A percentile compares a stretch with the other conserved stretches of the same genome.
Evolutionary conservation across 2,797 vertebrate species (phyloP).

Genomic region (Sciurus carolinensis): DNA sequence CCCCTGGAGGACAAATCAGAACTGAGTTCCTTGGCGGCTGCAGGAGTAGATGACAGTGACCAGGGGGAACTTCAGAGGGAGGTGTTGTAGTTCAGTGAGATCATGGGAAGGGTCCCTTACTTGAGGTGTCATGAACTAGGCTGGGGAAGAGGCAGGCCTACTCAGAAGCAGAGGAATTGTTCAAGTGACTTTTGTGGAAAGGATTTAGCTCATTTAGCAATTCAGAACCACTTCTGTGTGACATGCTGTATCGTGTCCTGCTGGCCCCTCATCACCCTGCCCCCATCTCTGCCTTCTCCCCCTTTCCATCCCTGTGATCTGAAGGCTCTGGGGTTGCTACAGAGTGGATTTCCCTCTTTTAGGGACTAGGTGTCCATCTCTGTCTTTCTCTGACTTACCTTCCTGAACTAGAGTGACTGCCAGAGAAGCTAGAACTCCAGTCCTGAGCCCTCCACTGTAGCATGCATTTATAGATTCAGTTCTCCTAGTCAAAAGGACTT

Average conservation of each 20-base stretch:
- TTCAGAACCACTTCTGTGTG: not conserved
- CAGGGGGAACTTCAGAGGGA: conserved; percentile 1
- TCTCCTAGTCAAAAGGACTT: not conserved
- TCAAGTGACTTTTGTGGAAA: not conserved
- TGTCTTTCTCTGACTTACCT: not conserved
- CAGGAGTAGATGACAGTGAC: not conserved
- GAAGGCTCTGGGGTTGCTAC: not conserved
- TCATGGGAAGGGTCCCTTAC: not conserved
- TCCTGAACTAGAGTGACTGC: not conserved
- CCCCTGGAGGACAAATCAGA: not conserved
- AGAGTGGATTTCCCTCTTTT: not conserved
- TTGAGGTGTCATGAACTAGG: not conserved
- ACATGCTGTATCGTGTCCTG: not conserved
- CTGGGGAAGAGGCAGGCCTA: not conserved
- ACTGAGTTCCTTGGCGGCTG: not conserved
- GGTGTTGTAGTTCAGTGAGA: not conserved
- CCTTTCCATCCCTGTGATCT: not conserved
- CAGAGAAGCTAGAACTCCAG: not conserved
- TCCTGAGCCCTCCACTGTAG: not conserved
- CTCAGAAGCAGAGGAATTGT: not conserved
- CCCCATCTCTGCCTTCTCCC: not conserved
- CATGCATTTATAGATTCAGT: not conserved
- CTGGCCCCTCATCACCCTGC: not conserved
- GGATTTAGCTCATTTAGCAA: not conserved
- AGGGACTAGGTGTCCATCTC: not conserved